These are phyloP conservation scores for Orchesellides sinensis DNA, from an alignment of 2,888 invertebrate species.

Conservation along the genomic window DNA sequence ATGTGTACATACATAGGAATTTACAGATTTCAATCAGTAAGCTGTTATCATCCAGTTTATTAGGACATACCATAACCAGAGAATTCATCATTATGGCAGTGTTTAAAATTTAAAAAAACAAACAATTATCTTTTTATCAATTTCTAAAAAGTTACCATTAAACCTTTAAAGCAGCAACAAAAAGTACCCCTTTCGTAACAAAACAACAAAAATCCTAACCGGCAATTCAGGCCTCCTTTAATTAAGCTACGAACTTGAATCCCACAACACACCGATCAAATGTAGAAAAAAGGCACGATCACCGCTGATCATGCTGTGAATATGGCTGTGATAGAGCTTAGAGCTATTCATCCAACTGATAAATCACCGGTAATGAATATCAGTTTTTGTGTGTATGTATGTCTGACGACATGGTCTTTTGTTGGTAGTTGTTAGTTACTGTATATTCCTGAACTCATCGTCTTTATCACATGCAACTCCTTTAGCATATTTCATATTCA, in stretches of 20 bases:
- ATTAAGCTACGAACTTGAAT: constrained; percentile 20
- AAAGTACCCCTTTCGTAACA: constrained; percentile 20
- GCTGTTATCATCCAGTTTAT: constrained; percentile 36
- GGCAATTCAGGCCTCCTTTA: constrained; percentile 35
- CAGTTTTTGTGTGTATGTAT: not conserved
- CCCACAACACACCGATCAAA: constrained; percentile 27
- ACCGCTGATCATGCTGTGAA: constrained; percentile 61
- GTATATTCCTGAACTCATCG: constrained; percentile 18
- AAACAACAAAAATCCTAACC: not conserved
- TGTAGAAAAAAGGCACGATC: constrained; percentile 57
- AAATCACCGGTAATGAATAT: constrained; percentile 25
- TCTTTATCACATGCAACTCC: constrained; percentile 48
- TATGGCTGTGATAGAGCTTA: constrained; percentile 27
- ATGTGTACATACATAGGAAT: not conserved
- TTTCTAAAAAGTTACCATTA: constrained; percentile 27
- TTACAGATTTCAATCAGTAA: not conserved
- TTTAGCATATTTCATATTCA: constrained; percentile 7
- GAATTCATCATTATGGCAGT: constrained; percentile 44
- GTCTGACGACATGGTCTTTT: constrained; percentile 34
- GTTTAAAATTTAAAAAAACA: constrained; percentile 29
- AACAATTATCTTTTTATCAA: not conserved
- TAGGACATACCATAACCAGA: constrained; percentile 46
- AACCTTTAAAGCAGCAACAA: constrained; percentile 48
- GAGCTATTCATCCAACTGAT: constrained; percentile 13
- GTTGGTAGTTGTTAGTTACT: constrained; percentile 18